A percentile compares a stretch with the other conserved stretches of the same genome.
Conservation (phyloP, 2,113 vertebrate species). For the Podarcis raffonei region DNA sequence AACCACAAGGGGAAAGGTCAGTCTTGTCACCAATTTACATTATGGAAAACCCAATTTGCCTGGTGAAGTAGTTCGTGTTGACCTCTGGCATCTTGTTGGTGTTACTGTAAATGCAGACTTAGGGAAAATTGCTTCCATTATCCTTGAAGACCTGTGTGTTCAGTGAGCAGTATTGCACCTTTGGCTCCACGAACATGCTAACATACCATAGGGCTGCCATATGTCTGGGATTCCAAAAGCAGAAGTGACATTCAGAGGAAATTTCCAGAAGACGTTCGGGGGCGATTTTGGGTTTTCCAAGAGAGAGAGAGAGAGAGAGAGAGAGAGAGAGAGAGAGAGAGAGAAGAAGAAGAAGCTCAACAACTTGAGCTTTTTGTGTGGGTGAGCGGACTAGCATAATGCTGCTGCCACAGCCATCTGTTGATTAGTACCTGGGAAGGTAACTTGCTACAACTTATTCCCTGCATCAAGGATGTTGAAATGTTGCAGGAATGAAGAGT, state of each 20-base stretch:
- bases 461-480: slow-evolving; percentile 5
- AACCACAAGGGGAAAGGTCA: background rate
- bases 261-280: too few species aligned
- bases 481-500: slow-evolving; percentile 24
- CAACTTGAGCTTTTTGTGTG: too few species aligned
- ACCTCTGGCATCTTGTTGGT: background rate
- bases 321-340: too few species aligned
- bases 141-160: background rate
- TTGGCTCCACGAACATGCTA: background rate
- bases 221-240: too few species aligned
- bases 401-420: too few species aligned
- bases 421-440: background rate
- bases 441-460: background rate
- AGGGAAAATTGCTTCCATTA: background rate
- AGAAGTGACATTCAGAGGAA: too few species aligned
- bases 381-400: background rate
- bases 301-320: too few species aligned
- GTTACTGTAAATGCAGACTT: background rate
- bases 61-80: background rate
- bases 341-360: too few species aligned
- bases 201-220: background rate
- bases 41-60: background rate
- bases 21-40: background rate
- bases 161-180: background rate
- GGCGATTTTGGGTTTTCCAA: background rate